Evolutionary conservation across 2,888 invertebrate species (phyloP), one percentile per base, ranked within the genome.

Genomic region (Drosophila melanosoma): DNA sequence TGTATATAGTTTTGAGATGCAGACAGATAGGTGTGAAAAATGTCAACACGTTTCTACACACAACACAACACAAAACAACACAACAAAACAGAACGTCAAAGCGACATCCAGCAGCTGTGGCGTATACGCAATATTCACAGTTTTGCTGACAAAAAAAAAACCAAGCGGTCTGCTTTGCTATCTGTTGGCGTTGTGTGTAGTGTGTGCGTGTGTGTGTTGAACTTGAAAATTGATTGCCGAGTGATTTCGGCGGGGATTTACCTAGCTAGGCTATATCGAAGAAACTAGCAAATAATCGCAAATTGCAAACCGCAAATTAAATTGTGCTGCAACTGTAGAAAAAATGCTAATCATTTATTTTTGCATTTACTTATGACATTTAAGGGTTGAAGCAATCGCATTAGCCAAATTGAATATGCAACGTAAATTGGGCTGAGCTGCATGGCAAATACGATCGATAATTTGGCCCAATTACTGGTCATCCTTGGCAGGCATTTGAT

Each of bases 51-150:
- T 48, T 59, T 33, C 17, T 33, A 45, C 8, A 23, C 32, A 38
- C 48, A 52, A 26, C 49, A 17, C 49, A 36, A 26, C 26, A 45
- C 56, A 36, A 26, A 61, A 53, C 45, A 23, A 23, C 23, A 36
- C 12, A 42, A 20, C 23, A 23, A 1, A 26, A 45, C 56, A 36
- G 26, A 62, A 53, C 40, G n/a, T 33, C 23, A 40, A 48, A 53
- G 45, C 26, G 36, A 32, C 60, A 51, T 10, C 60, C 48, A 45
- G 45, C 53, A 33, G 40, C 59, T 40, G 51, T 58, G 76, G 64
- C 81, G 72, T 72, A 81, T 78, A 78, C 77, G 72, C 72, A 76
- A 81, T 78, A 81, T 61, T 35, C n/a, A 17, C 36, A 54, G n/a
- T 45, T 0, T 54, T 26, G n/a, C 40, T 33, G 8, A 10, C 81